phyloP scores from a whole-genome alignment of 2,888 invertebrate genomes.

The Latrodectus elegans region DNA sequence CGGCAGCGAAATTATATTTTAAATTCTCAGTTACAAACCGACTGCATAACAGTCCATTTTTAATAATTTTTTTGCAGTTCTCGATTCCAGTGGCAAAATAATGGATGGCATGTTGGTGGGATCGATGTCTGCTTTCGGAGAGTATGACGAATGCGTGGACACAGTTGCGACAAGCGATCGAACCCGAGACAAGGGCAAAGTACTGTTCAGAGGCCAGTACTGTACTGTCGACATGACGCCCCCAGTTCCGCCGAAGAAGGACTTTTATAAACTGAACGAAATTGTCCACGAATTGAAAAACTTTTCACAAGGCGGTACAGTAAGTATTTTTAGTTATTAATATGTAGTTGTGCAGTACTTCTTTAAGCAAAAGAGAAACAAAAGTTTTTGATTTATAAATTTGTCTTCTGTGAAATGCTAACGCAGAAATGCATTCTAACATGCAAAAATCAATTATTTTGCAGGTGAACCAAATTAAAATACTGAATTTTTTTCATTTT shows the following conservation, averaged over 20 bases:
- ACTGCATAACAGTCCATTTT: too few relatives aligned
- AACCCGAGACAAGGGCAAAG: slow-evolving; percentile 38
- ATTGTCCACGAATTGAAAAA: slow-evolving; percentile 60
- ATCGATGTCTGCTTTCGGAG: slow-evolving; percentile 49
- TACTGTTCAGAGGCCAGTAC: slow-evolving; percentile 48
- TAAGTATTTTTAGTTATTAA: slow-evolving; percentile 8
- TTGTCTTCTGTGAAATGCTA: background rate
- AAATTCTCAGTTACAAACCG: too few relatives aligned
- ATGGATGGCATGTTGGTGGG: slow-evolving; percentile 52
- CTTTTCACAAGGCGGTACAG: slow-evolving; percentile 50
- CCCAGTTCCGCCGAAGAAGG: slow-evolving; percentile 43
- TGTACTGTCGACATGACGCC: slow-evolving; percentile 51
- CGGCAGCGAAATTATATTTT: too few relatives aligned
- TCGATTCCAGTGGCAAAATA: slow-evolving; percentile 51
- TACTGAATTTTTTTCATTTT: too few relatives aligned
- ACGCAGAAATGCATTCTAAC: too few relatives aligned
- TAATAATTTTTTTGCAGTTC: slow-evolving; percentile 14
- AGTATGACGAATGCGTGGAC: slow-evolving; percentile 56
- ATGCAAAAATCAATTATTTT: too few relatives aligned
- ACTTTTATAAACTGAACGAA: slow-evolving; percentile 60
- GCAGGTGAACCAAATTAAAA: too few relatives aligned
- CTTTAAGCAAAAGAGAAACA: too few relatives aligned
- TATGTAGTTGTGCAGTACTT: too few relatives aligned
- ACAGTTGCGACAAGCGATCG: slow-evolving; percentile 18
- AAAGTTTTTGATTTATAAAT: background rate